Conservation (phyloP, 1,140 invertebrate genomes). For the Pemphigus obesinymphae region DNA sequence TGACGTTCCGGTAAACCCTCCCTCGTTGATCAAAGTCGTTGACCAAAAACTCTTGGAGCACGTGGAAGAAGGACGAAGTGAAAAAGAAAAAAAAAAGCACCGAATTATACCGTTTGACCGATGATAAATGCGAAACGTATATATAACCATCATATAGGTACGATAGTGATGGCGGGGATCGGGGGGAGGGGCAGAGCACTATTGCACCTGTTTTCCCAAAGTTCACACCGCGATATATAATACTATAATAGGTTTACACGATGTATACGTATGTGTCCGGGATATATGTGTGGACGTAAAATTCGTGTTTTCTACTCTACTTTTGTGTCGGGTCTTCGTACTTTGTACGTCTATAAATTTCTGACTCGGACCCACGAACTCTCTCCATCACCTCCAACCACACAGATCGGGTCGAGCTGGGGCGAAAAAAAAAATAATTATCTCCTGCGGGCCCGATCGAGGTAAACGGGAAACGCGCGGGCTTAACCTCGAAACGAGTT, state of each 20-base stretch:
- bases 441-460: neutral
- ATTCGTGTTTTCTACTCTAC: neutral
- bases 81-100: neutral
- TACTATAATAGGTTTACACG: too few species aligned
- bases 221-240: too few species aligned
- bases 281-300: neutral
- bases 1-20: too few species aligned
- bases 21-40: too few species aligned
- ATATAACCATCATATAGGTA: too few species aligned
- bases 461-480: conserved; percentile 14
- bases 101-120: neutral
- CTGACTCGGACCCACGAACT: neutral
- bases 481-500: neutral
- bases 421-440: conserved; percentile 27
- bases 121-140: neutral
- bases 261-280: neutral
- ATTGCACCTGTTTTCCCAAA: neutral
- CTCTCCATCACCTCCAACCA: too few species aligned
- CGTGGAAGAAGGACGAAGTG: neutral
- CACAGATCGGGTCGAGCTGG: neutral
- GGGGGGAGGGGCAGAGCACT: too few species aligned
- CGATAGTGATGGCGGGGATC: too few species aligned
- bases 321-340: neutral
- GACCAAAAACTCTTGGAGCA: too few species aligned
- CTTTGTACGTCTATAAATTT: neutral